These are phyloP conservation scores for Limonius californicus DNA, from an alignment of 1,140 invertebrate genomes.

Conservation along the genomic window DNA sequence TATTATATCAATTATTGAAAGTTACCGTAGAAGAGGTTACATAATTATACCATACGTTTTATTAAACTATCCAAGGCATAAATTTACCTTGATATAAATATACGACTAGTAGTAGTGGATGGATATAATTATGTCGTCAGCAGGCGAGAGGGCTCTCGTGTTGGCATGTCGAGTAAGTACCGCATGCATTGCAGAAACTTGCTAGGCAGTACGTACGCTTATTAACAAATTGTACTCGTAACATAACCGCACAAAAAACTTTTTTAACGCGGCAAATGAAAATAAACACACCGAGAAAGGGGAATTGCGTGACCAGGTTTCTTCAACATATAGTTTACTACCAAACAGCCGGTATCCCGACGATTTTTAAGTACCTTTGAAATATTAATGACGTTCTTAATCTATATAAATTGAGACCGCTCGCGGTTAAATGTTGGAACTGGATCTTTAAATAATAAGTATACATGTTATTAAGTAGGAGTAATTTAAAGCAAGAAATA, in stretches of 20 bases:
- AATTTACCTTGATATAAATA: not conserved
- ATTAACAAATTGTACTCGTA: no score
- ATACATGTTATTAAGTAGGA: no score
- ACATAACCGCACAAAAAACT: no score
- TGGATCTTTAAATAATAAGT: no score
- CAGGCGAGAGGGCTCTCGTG: not conserved
- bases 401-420: slow-evolving; percentile 26
- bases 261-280: no score
- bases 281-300: no score
- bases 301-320: slow-evolving; percentile 18
- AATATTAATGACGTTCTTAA: slow-evolving; percentile 27
- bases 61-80: not conserved
- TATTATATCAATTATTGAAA: not conserved
- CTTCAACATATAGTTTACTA: slow-evolving; percentile 18
- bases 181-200: no score
- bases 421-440: not conserved
- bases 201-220: no score
- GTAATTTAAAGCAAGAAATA: no score
- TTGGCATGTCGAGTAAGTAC: not conserved
- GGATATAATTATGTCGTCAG: not conserved
- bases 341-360: slow-evolving; percentile 15
- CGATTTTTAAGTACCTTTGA: slow-evolving; percentile 21
- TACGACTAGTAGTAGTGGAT: not conserved
- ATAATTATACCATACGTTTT: not conserved
- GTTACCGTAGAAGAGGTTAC: not conserved